Evolutionary conservation across 2,797 vertebrate species (phyloP), one percentile per base, ranked within the genome.

Genomic region (Characodon lateralis): DNA sequence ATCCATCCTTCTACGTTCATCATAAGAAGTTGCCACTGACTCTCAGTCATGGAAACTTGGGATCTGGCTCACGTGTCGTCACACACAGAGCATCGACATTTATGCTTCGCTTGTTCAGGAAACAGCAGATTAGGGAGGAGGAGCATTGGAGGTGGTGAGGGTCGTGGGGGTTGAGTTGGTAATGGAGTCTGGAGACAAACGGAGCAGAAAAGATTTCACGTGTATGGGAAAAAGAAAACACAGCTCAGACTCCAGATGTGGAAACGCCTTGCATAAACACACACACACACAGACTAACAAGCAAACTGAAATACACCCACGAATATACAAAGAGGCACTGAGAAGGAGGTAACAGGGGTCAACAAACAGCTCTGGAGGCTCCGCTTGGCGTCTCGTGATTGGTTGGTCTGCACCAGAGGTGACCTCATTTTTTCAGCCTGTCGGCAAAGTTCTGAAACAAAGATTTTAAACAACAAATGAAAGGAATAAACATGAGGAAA

Each of bases 161-260:
- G 2, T 35, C 35, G 35, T 35, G n/a, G 43, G 56, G 65, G 20
- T 41, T 22, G 20, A 16, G 63, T 35, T 35, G 35, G 35, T 35
- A 28, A 74, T 77, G 78, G 74, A 83, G 83, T 79, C 71, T 82
- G 48, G 85, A 85, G 74, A 78, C 80, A 71, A 74, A 65, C 74
- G 85, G 84, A 31, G 86, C 82, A 55, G 88, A 71, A 88, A 82
- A 85, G 80, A 86, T 90, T 91, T 85, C 74, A 75, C 76, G 43
- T 83, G 92, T 82, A 92, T 93, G 91, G 89, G 93, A 94, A 84
- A 92, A 92, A 90, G 86, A 93, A 94, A 95, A 94, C 91, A 92
- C 87, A 87, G 88, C 89, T 85, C 87, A 91, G 90, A 86, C 89
- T 89, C 93, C 93, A 94, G 92, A 95, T 95, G 94, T 94, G 91